Evolutionary conservation across 2,888 invertebrate genomes (phyloP).

Genomic region (Myopa tessellatipennis): DNA sequence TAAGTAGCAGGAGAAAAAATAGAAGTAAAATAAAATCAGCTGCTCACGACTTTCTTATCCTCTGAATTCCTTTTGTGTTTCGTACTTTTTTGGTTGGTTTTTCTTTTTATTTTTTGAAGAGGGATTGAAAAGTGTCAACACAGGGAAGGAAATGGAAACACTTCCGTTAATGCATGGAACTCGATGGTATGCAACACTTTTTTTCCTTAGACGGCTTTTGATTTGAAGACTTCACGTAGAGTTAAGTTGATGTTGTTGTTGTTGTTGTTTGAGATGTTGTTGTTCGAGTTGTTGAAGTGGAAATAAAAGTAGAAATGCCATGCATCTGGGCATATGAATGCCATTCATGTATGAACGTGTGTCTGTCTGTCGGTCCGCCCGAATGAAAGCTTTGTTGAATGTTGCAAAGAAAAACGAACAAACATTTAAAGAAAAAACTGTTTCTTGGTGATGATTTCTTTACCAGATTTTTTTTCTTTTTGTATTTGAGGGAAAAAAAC

Average conservation of each 20-base stretch:
- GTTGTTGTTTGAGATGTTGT: too few relatives aligned
- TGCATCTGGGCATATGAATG: too few relatives aligned
- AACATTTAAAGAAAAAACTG: background rate
- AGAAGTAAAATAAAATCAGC: constrained; percentile 45
- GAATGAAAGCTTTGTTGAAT: background rate
- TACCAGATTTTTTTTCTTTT: background rate
- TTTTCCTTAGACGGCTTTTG: constrained; percentile 7
- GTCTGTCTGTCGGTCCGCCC: too few relatives aligned
- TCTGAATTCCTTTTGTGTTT: background rate
- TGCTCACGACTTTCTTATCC: constrained; percentile 40
- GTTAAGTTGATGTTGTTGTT: background rate
- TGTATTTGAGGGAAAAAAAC: background rate
- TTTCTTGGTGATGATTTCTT: constrained; percentile 4
- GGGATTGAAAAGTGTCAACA: constrained; percentile 60
- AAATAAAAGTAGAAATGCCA: too few relatives aligned
- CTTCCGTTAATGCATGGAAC: constrained; percentile 16
- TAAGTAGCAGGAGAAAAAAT: constrained; percentile 12
- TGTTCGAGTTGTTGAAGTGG: too few relatives aligned
- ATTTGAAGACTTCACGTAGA: constrained; percentile 9
- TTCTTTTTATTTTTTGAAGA: background rate
- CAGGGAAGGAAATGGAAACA: constrained; percentile 58
- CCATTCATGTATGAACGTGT: too few relatives aligned
- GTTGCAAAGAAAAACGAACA: background rate
- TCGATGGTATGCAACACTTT: background rate
- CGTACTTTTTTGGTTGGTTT: background rate